phyloP scores from a whole-genome alignment of 2,797 vertebrate species.

The Eutrigla gurnardus region DNA sequence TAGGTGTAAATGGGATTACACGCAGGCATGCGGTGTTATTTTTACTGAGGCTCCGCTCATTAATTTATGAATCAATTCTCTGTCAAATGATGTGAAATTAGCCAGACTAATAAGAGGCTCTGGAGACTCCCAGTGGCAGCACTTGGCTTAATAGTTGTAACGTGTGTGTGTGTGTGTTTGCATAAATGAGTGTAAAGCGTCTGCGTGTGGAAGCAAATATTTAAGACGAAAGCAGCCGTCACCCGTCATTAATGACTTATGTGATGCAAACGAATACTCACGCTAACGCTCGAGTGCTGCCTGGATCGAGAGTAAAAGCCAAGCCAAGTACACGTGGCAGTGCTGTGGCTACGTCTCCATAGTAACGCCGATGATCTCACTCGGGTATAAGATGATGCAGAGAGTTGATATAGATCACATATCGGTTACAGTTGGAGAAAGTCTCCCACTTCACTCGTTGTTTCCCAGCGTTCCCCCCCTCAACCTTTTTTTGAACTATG shows the following conservation, averaged over 20 bases:
- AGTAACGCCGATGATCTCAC: background rate
- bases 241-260: constrained; percentile 33
- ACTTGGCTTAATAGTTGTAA: constrained; percentile 42
- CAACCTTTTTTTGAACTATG: constrained; percentile 35
- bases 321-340: background rate
- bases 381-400: background rate
- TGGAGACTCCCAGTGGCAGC: constrained; percentile 55
- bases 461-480: no score
- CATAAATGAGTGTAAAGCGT: constrained; percentile 35
- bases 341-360: constrained; percentile 20
- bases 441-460: no score
- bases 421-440: background rate
- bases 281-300: constrained; percentile 40
- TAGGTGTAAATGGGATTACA: constrained; percentile 74
- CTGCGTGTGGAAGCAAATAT: background rate
- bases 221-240: constrained; percentile 24
- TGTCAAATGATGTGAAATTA: constrained; percentile 77
- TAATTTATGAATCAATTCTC: constrained; percentile 70
- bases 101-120: constrained; percentile 71
- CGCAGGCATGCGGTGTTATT: constrained; percentile 58
- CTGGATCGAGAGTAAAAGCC: constrained; percentile 10
- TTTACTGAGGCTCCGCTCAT: constrained; percentile 53
- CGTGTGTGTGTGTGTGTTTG: constrained; percentile 32
- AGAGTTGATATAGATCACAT: no score
- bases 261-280: constrained; percentile 25